A percentile compares a stretch with the other conserved stretches of the same genome.
phyloP scores from a whole-genome alignment of 2,797 vertebrate species.

The Sarcophilus harrisii region DNA sequence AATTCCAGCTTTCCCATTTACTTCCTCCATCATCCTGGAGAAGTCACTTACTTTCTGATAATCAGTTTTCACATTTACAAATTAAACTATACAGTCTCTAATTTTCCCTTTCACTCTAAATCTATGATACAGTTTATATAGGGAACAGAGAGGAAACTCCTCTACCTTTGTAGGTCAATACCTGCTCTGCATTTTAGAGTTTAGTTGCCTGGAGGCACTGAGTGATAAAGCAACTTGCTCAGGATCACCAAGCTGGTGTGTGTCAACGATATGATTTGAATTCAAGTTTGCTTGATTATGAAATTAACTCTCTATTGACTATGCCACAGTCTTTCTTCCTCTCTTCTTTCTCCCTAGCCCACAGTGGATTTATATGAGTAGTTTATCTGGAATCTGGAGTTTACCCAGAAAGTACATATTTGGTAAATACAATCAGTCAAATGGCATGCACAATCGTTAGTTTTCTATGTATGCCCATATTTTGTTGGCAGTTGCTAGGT shows the following conservation, averaged over 20 bases:
- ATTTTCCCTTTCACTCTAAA: background rate
- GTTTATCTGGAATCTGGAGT: conserved; percentile 32
- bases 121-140: background rate
- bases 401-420: conserved; percentile 33
- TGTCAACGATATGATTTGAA: background rate
- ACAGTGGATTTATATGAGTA: conserved; percentile 26
- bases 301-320: background rate
- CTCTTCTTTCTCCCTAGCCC: background rate
- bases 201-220: background rate
- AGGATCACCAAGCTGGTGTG: background rate
- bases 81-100: background rate
- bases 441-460: conserved; percentile 18
- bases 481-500: conserved; percentile 17
- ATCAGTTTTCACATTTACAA: background rate
- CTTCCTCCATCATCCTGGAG: background rate
- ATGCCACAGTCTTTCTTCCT: background rate
- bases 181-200: background rate
- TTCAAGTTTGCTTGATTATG: background rate
- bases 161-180: background rate
- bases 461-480: conserved; percentile 7
- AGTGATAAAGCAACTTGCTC: background rate
- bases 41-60: background rate
- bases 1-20: background rate
- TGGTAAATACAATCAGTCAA: conserved; percentile 46
- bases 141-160: background rate